Percentiles rank a stretch among this genome's conserved stretches.
These are phyloP conservation scores for Gortyna flavago DNA, from an alignment of 2,888 invertebrate species.

Conservation along the genomic window DNA sequence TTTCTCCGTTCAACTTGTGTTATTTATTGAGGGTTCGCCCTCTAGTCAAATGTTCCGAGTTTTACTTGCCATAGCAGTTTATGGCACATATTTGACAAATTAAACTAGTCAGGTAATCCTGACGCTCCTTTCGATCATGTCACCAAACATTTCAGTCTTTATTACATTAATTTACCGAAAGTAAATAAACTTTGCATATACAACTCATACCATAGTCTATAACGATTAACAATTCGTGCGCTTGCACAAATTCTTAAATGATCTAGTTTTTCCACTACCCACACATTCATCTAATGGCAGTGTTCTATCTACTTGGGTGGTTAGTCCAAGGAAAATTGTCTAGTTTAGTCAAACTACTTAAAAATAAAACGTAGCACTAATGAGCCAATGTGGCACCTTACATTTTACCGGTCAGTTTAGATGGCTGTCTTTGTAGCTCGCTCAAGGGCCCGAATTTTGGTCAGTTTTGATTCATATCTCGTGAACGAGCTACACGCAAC, in stretches of 20 bases:
- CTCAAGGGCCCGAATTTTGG: constrained; percentile 32
- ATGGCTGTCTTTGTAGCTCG: constrained; percentile 48
- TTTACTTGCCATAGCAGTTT: constrained; percentile 61
- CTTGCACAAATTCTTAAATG: constrained; percentile 67
- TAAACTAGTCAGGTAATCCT: constrained; percentile 57
- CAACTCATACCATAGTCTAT: constrained; percentile 50
- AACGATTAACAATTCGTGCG: constrained; percentile 64
- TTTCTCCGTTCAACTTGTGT: constrained; percentile 69
- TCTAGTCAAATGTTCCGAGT: constrained; percentile 67
- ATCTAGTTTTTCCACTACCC: constrained; percentile 71
- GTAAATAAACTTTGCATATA: constrained; percentile 68
- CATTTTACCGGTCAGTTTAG: constrained; percentile 62
- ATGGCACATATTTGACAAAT: constrained; percentile 72
- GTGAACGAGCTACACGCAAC: constrained; percentile 43
- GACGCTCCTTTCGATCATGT: constrained; percentile 61
- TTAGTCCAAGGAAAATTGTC: constrained; percentile 54
- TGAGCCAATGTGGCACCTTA: constrained; percentile 80
- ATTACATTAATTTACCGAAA: constrained; percentile 66
- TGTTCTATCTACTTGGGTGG: constrained; percentile 44
- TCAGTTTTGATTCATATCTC: constrained; percentile 24
- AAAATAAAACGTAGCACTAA: constrained; percentile 62
- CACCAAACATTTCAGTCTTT: constrained; percentile 78
- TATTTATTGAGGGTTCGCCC: constrained; percentile 66
- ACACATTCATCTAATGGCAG: constrained; percentile 65
- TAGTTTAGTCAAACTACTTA: constrained; percentile 72